phyloP scores from a whole-genome alignment of 2,797 vertebrate species.

The Lithobates pipiens region DNA sequence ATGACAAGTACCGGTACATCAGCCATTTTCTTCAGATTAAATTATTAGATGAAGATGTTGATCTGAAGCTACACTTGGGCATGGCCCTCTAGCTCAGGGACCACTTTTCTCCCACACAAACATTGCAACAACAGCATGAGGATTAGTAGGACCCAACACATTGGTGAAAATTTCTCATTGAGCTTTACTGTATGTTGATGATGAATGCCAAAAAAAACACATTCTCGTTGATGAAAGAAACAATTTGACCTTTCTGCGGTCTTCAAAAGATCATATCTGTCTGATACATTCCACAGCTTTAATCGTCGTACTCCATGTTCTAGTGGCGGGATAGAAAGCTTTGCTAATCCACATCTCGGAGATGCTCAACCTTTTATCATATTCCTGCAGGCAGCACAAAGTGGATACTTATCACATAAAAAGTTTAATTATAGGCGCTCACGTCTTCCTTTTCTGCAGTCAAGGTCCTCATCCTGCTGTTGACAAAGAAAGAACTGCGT shows the following conservation, averaged over 20 bases:
- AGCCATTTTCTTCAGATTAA: neutral
- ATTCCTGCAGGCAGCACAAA: conserved; percentile 55
- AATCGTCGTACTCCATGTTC: conserved; percentile 47
- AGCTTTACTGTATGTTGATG: conserved; percentile 36
- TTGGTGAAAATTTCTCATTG: conserved; percentile 26
- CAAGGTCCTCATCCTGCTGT: conserved; percentile 16
- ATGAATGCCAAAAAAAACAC: conserved; percentile 50
- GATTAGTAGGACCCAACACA: conserved; percentile 31
- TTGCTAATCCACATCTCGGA: conserved; percentile 56
- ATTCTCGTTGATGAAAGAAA: conserved; percentile 43
- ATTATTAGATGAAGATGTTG: conserved; percentile 17
- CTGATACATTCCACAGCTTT: conserved; percentile 36
- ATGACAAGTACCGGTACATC: neutral
- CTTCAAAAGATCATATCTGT: conserved; percentile 53
- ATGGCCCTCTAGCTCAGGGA: neutral
- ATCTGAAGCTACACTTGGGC: conserved; percentile 1
- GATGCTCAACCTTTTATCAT: conserved; percentile 62
- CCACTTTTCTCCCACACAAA: neutral
- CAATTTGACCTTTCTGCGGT: conserved; percentile 53
- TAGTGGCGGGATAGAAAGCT: conserved; percentile 44
- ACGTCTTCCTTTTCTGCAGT: conserved; percentile 33
- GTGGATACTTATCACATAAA: conserved; percentile 61
- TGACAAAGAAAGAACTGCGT: conserved; percentile 34
- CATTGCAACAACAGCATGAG: neutral
- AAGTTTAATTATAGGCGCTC: conserved; percentile 57